These are phyloP conservation scores for Oscheius sp. DNA, from an alignment of 2,888 invertebrate genomes.

Conservation along the genomic window DNA sequence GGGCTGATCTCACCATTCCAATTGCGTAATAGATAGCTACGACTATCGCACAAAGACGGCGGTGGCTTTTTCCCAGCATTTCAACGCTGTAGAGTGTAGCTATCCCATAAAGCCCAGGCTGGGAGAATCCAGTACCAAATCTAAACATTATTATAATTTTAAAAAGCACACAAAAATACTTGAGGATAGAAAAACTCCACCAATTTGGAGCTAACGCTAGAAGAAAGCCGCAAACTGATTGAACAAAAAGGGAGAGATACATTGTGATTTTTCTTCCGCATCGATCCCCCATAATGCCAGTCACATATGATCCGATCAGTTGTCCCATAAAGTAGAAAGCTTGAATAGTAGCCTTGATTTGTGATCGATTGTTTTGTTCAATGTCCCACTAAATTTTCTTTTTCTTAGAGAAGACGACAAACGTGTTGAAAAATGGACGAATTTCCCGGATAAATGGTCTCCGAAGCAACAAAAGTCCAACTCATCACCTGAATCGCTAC, in stretches of 20 bases:
- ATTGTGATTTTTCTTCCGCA: background rate
- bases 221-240: background rate
- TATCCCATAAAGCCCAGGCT: slow-evolving; percentile 5
- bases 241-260: background rate
- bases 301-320: slow-evolving; percentile 1
- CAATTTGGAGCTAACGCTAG: slow-evolving; percentile 4
- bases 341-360: slow-evolving; percentile 9
- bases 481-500: slow-evolving; percentile 1
- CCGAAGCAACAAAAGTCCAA: slow-evolving; percentile 4
- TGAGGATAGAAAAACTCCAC: slow-evolving; percentile 3
- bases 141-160: too few species aligned
- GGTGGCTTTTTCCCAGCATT: slow-evolving; percentile 1
- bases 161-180: too few species aligned
- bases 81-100: background rate
- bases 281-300: slow-evolving; percentile 12
- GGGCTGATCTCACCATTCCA: background rate
- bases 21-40: background rate
- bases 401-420: background rate
- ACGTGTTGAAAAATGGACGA: slow-evolving; percentile 4
- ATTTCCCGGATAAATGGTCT: background rate
- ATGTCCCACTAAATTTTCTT: background rate
- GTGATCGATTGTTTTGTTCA: background rate
- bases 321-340: slow-evolving; percentile 4
- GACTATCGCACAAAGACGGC: slow-evolving; percentile 4
- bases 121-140: slow-evolving; percentile 5